phyloP scores from a whole-genome alignment of 2,113 vertebrate species.

The Rhynchomys soricoides region DNA sequence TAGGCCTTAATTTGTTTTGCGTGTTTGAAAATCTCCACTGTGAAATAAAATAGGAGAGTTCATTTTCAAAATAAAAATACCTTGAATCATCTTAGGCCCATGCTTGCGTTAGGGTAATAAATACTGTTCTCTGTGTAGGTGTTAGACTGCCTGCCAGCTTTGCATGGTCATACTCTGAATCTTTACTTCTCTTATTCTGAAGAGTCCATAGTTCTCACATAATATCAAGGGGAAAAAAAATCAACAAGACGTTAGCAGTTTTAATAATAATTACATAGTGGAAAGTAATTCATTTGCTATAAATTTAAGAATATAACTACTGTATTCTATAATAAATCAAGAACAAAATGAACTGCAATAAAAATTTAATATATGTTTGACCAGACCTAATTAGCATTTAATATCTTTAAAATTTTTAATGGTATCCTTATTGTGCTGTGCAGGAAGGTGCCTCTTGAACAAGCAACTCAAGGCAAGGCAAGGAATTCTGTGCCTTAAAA shows the following conservation, averaged over 20 bases:
- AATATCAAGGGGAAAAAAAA: not conserved
- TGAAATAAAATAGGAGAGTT: not conserved
- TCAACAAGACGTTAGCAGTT: not conserved
- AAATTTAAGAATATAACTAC: not conserved
- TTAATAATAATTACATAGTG: conserved; percentile 56
- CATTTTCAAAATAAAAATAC: not conserved
- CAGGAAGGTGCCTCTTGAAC: conserved; percentile 36
- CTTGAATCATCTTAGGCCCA: not conserved
- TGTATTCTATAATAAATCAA: conserved; percentile 53
- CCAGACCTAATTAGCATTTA: conserved; percentile 66
- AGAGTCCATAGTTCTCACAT: no score
- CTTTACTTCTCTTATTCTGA: not conserved
- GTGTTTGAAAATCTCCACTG: not conserved
- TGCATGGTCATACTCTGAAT: not conserved
- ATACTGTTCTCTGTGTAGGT: not conserved
- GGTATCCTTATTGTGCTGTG: conserved; percentile 11
- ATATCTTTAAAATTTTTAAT: conserved; percentile 61
- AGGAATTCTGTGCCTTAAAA: conserved; percentile 42
- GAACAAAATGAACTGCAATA: conserved; percentile 67
- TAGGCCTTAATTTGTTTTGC: not conserved
- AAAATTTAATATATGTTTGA: conserved; percentile 64
- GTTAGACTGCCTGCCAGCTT: not conserved
- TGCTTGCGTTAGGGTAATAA: not conserved
- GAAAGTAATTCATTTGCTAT: conserved; percentile 44
- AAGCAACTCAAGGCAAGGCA: conserved; percentile 23